A percentile compares a stretch with the other conserved stretches of the same genome.
These are phyloP conservation scores for Nyctalus aviator DNA, from an alignment of 2,797 vertebrate genomes.

Conservation along the genomic window DNA sequence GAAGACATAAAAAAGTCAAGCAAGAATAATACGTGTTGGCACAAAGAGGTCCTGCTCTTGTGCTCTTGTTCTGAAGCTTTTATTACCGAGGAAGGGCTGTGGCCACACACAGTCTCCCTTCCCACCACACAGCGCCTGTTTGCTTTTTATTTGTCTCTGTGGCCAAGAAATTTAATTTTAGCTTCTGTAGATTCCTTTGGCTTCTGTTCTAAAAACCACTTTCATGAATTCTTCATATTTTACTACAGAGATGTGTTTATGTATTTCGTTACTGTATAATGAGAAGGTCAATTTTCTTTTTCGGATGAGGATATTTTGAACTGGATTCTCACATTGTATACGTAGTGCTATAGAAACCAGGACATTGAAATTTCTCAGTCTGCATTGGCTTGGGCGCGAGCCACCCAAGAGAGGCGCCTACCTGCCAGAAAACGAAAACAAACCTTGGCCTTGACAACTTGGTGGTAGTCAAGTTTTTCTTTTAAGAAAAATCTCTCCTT, in stretches of 20 bases:
- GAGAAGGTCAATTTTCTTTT: not conserved
- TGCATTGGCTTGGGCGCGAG: not conserved
- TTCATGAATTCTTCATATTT: conserved; percentile 56
- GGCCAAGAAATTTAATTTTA: conserved; percentile 56
- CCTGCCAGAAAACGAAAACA: not conserved
- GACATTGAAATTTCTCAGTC: not conserved
- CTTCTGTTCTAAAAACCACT: conserved; percentile 56
- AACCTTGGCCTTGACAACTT: not conserved
- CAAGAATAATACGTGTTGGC: conserved; percentile 52
- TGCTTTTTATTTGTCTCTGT: conserved; percentile 37
- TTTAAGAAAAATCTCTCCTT: not conserved
- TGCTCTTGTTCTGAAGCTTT: conserved; percentile 2
- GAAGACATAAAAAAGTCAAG: conserved; percentile 73
- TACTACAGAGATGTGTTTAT: not conserved
- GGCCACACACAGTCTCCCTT: not conserved
- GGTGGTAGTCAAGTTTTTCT: not conserved
- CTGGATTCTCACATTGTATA: not conserved
- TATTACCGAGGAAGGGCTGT: not conserved
- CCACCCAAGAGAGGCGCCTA: not conserved
- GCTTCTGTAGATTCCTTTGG: conserved; percentile 44
- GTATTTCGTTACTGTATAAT: not conserved
- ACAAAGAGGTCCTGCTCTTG: not conserved
- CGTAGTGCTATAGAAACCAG: not conserved
- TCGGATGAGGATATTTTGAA: not conserved
- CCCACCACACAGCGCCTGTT: not conserved